A percentile compares a stretch with the other conserved stretches of the same genome.
Evolutionary conservation across 1,140 invertebrate species (phyloP).

Genomic region (Drosophila lini): DNA sequence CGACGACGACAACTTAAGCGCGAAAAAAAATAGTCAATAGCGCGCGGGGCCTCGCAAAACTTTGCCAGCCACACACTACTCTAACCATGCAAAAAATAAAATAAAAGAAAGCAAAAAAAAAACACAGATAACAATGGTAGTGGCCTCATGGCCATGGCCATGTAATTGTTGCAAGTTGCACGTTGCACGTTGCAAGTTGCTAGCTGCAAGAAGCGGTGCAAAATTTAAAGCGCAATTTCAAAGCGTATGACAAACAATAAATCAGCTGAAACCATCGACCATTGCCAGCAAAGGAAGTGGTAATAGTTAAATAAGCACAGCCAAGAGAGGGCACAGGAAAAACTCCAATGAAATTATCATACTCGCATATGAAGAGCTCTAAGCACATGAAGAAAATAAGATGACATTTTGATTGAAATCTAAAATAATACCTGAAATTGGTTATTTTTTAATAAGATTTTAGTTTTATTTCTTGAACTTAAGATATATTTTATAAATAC

Average conservation of each 20-base stretch:
- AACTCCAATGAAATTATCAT: conserved; percentile 79
- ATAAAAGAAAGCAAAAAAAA: conserved; percentile 21
- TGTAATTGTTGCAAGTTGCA: conserved; percentile 77
- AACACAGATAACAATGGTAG: conserved; percentile 69
- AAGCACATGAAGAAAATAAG: conserved; percentile 39
- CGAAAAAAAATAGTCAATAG: conserved; percentile 79
- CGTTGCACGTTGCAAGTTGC: conserved; percentile 29
- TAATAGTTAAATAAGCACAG: conserved; percentile 78
- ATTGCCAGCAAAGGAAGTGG: conserved; percentile 68
- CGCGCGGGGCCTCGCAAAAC: conserved; percentile 26
- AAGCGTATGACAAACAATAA: conserved; percentile 81
- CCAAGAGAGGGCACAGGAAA: conserved; percentile 20
- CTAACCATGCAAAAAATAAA: conserved; percentile 57
- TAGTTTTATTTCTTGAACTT: too few relatives aligned
- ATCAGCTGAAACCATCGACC: conserved; percentile 73
- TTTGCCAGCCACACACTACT: conserved; percentile 34
- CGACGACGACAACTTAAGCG: conserved; percentile 80
- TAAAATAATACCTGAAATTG: background rate
- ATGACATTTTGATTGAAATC: background rate
- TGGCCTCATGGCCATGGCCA: conserved; percentile 67
- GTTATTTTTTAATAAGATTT: too few relatives aligned
- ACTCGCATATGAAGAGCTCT: conserved; percentile 38
- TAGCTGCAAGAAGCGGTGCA: conserved; percentile 57
- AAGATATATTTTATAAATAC: too few relatives aligned
- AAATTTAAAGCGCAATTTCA: conserved; percentile 83